Evolutionary conservation across 2,113 vertebrate genomes (phyloP).

Genomic region (Turnix velox): DNA sequence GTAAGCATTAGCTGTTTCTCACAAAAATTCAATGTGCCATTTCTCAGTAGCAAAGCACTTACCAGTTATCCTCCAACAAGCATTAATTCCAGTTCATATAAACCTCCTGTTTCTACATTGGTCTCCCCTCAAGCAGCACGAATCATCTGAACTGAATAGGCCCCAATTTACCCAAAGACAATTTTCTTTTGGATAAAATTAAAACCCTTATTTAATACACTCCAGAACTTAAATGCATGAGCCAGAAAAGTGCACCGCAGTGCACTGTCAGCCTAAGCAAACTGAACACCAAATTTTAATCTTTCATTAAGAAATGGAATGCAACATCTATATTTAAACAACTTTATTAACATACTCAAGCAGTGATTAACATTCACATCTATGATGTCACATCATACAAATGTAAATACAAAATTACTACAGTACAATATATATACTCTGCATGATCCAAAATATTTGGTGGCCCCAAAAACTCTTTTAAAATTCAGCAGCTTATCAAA

Average conservation of each 20-base stretch:
- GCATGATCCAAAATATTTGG: conserved; percentile 99
- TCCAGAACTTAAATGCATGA: not conserved
- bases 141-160: not conserved
- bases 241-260: not conserved
- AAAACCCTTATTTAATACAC: not conserved
- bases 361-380: conserved; percentile 96
- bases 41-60: not conserved
- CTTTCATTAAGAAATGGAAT: conserved; percentile 70
- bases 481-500: conserved; percentile 96
- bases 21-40: not conserved
- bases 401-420: conserved; percentile 99
- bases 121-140: not conserved
- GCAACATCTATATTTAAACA: conserved; percentile 86
- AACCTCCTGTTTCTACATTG: not conserved
- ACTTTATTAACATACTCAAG: conserved; percentile 99
- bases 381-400: conserved; percentile 96
- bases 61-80: not conserved
- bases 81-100: not conserved
- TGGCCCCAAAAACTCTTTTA: conserved; percentile 94
- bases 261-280: not conserved
- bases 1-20: not conserved
- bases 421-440: conserved; percentile 99
- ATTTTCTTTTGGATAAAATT: not conserved
- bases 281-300: not conserved
- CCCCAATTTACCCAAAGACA: not conserved